Evolutionary conservation across 2,888 invertebrate species (phyloP), one percentile per base, ranked within the genome.

Genomic region (Caenorhabditis sp.): DNA sequence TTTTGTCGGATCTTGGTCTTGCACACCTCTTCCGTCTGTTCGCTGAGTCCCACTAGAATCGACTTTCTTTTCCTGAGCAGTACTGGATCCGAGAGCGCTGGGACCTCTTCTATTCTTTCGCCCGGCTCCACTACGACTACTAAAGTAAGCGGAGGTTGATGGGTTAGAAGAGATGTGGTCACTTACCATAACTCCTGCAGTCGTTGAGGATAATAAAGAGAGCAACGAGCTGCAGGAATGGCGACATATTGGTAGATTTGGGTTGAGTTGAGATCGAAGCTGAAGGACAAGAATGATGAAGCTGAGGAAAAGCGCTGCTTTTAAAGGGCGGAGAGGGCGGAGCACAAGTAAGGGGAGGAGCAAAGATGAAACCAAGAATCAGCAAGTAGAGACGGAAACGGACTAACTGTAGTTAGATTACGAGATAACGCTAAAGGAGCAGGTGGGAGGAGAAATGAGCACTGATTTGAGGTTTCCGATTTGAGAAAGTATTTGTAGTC

Each of bases 1-100:
- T 84, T 79, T n/a, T 56, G 66, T 35, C 78, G 79, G 27, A 84
- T 80, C 43, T 70, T 79, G 22, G 74, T 85, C 35, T 84, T 77
- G 76, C 85, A 85, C 7, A 85, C 85, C 41, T 85, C 72, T 27
- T 79, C 79, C 32, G 63, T 56, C 26, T 73, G 52, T 37, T 72
- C 72, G 37, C 56, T 56, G 50, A 72, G 56, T 56, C 72, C 72
- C 48, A 72, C 63, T 56, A 72, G 58, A 63, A 72, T 55, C 50
- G 72, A 62, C 41, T 72, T 72, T 63, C 58, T 72, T 41, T 72
- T 63, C 52, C 63, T 55, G 39, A 63, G 61, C 46, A 61, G 46
- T 43, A 70, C 45, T 13, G 52, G 35, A 59, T 59, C 53, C 22
- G 65, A 65, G 65, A 55, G 41, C 24, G 41, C 50, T 37, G 50